Conservation (phyloP, 2,113 vertebrate genomes). For the Athene noctua region DNA sequence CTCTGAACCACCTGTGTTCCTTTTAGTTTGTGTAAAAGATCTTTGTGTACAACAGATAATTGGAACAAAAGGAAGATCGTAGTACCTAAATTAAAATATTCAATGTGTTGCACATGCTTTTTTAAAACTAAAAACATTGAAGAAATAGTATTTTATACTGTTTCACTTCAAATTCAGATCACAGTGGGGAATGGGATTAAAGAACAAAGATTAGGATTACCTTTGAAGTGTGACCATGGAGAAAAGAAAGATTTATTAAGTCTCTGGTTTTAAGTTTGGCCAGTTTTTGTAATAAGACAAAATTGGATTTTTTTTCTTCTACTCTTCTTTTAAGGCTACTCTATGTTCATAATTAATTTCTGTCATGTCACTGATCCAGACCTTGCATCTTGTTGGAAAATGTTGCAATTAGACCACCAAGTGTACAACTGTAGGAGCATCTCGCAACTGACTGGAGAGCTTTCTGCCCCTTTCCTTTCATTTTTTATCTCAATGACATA, state of each 20-base stretch:
- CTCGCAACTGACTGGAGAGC: no score
- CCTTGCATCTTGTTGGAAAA: background rate
- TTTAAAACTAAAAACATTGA: background rate
- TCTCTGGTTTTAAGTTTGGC: background rate
- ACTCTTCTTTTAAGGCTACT: background rate
- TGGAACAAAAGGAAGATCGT: background rate
- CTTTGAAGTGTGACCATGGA: background rate
- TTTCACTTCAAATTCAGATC: background rate
- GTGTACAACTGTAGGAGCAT: background rate
- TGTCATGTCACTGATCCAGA: background rate
- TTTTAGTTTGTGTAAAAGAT: background rate
- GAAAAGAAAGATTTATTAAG: background rate
- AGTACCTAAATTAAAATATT: background rate
- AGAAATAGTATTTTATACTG: background rate
- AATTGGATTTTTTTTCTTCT: background rate
- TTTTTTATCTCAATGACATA: background rate
- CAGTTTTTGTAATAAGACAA: background rate
- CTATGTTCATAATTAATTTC: background rate
- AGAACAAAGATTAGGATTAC: background rate
- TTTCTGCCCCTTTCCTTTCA: background rate
- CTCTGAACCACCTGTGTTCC: background rate
- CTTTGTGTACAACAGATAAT: background rate
- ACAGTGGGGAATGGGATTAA: background rate
- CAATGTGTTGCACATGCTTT: background rate
- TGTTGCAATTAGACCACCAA: background rate